Evolutionary conservation across 2,113 vertebrate genomes (phyloP), one percentile per base, ranked within the genome.

Genomic region (Atherinomorus stipes): DNA sequence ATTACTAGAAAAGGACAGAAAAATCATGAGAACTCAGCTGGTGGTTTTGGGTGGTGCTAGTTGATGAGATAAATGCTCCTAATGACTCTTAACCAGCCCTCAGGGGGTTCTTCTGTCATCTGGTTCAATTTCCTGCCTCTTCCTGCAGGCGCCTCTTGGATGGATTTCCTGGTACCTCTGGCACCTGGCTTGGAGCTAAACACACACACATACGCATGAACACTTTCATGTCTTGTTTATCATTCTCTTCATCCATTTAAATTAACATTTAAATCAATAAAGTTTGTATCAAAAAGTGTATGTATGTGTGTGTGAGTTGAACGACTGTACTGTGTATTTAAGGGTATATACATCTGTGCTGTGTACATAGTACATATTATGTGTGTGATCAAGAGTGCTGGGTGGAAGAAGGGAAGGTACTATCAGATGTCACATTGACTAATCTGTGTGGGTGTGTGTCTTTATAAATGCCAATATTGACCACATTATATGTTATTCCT

Each of bases 121-220:
- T 76, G 25, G n/a, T 74, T 78, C 64, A 63, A 74, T 82, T 81
- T 81, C 76, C 82, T 78, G 65, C 73, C 56, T 74, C 68, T 76
- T 74, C 64, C 64, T 78, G 26, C 47, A 78, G 79, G 65, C 73
- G 74, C 71, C 81, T 71, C 64, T 16, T 50, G 11, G 57, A 85
- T 81, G 58, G 79, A 85, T 87, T 73, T 74, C 47, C 52, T 85
- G 51, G 7, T 71, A 61, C 71, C 38, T 74, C 76, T 63, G 76
- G 73, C 58, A 68, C 67, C 75, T 12, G 53, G 62, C 37, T 22
- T 61, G n/a, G 42, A 59, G 34, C 26, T 38, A 18, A 38, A 71
- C 26, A 57, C 31, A 47, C 26, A 74, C 50, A 52, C 25, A 53
- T 64, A 62, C 4, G 4, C 12, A 38, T 3, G 8, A 21, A 40